Conservation (phyloP, 1,140 invertebrate species). For the Hesperophylax magnus region DNA sequence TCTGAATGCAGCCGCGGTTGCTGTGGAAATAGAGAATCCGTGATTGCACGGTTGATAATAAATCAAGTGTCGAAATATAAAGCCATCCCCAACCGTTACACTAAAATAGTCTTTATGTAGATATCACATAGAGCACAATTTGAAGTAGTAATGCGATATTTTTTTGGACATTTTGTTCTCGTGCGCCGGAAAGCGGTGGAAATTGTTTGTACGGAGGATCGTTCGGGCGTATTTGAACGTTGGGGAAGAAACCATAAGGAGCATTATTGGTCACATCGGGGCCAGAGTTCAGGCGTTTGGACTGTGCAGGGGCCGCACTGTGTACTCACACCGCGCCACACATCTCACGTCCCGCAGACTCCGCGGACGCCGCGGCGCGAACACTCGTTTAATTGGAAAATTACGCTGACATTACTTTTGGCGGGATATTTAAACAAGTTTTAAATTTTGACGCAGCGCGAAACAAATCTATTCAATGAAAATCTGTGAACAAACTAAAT, state of each 20-base stretch:
- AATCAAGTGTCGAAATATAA: slow-evolving; percentile 39
- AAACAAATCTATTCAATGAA: no score
- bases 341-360: no score
- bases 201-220: no score
- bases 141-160: no score
- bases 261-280: not conserved
- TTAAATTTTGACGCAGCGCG: no score
- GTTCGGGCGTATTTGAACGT: no score
- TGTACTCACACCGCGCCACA: no score
- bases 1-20: not conserved
- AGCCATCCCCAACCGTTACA: not conserved
- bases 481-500: no score
- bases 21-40: slow-evolving; percentile 32
- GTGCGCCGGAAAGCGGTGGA: slow-evolving; percentile 11
- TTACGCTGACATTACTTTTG: not conserved
- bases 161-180: slow-evolving; percentile 19
- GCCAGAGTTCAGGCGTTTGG: not conserved
- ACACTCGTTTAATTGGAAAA: not conserved
- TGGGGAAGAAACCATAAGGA: no score
- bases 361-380: slow-evolving; percentile 15
- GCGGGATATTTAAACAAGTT: not conserved
- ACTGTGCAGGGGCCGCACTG: no score
- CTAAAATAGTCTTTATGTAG: not conserved
- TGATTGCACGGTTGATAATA: slow-evolving; percentile 53
- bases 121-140: no score